A percentile compares a stretch with the other conserved stretches of the same genome.
These are phyloP conservation scores for Poecilia picta DNA, from an alignment of 2,797 vertebrate genomes.

Conservation along the genomic window DNA sequence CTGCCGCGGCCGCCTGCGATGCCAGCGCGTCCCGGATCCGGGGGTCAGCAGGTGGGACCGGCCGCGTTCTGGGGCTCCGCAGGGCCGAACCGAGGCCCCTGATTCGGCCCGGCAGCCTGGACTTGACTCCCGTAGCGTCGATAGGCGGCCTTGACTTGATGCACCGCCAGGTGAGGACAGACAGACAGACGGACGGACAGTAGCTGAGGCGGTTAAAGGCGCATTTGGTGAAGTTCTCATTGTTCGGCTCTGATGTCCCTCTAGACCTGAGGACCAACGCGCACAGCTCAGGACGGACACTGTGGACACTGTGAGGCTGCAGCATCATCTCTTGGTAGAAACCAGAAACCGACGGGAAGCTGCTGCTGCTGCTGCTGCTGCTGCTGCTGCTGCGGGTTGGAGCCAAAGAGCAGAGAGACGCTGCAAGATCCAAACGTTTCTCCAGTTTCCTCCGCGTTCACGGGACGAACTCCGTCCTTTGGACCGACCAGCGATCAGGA, in stretches of 20 bases:
- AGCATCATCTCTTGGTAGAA: conserved; percentile 53
- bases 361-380: too few relatives aligned
- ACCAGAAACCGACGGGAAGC: conserved; percentile 19
- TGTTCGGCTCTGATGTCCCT: conserved; percentile 13
- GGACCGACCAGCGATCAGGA: too few relatives aligned
- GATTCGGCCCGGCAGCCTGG: conserved; percentile 7
- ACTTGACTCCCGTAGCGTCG: conserved; percentile 30
- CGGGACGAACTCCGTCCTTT: too few relatives aligned
- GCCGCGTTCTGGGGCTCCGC: too few relatives aligned
- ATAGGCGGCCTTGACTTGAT: conserved; percentile 48
- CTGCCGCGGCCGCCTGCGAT: conserved; percentile 41
- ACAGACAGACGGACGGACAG: too few relatives aligned
- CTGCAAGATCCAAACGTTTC: not conserved
- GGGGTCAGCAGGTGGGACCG: conserved; percentile 47
- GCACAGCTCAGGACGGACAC: conserved; percentile 57
- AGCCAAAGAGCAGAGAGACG: not conserved
- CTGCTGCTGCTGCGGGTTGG: too few relatives aligned
- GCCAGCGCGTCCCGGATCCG: conserved; percentile 37
- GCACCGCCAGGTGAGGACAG: conserved; percentile 32
- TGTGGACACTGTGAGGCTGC: conserved; percentile 62
- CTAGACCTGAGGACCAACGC: conserved; percentile 59
- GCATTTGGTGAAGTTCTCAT: not conserved
- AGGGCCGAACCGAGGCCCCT: not conserved
- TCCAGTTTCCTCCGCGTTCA: too few relatives aligned
- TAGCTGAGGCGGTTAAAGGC: conserved; percentile 48